Conservation (phyloP, 2,888 invertebrate genomes). For the Osmoderma eremita region DNA sequence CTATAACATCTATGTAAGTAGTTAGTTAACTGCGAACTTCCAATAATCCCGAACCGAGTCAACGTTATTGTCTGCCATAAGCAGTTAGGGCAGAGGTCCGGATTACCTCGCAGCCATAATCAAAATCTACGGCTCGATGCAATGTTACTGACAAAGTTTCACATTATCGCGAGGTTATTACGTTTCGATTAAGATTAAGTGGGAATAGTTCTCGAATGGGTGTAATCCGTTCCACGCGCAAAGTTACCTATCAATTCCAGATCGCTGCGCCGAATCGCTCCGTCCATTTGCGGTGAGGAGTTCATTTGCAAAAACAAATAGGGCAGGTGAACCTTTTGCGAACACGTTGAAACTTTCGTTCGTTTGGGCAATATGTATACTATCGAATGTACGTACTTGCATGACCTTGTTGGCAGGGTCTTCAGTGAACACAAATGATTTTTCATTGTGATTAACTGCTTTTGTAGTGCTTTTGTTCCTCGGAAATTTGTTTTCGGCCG, state of each 20-base stretch:
- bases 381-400: too few species aligned
- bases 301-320: slow-evolving; percentile 18
- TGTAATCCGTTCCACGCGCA: slow-evolving; percentile 8
- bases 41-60: slow-evolving; percentile 15
- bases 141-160: slow-evolving; percentile 34
- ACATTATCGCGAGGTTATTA: slow-evolving; percentile 30
- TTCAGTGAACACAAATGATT: too few species aligned
- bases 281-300: slow-evolving; percentile 2
- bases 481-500: too few species aligned
- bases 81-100: slow-evolving; percentile 16
- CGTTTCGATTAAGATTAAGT: slow-evolving; percentile 36
- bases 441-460: too few species aligned
- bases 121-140: slow-evolving; percentile 34
- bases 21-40: slow-evolving; percentile 15
- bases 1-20: neutral
- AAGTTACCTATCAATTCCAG: slow-evolving; percentile 26
- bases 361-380: too few species aligned
- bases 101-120: slow-evolving; percentile 32
- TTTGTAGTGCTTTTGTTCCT: too few species aligned
- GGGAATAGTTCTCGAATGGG: slow-evolving; percentile 25
- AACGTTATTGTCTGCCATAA: slow-evolving; percentile 29
- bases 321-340: neutral
- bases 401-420: too few species aligned
- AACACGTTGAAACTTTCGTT: too few species aligned
- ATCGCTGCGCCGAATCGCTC: slow-evolving; percentile 1